These are phyloP conservation scores for Drosophila ironensis DNA, from an alignment of 1,140 invertebrate species.

Conservation along the genomic window DNA sequence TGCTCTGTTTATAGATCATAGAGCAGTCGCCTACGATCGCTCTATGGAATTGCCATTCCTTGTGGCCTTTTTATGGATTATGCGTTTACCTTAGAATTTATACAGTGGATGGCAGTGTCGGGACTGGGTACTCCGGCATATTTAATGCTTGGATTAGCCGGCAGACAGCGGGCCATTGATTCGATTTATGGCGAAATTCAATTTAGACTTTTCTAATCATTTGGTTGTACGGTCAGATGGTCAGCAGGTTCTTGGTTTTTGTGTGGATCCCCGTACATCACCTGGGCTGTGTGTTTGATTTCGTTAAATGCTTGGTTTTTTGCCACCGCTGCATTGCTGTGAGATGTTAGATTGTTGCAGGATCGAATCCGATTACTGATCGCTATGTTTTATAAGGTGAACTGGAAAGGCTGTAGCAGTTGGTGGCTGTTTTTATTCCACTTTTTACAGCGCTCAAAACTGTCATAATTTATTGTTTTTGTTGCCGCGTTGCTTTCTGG, in stretches of 20 bases:
- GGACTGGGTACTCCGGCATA: conserved; percentile 61
- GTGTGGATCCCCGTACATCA: too few relatives aligned
- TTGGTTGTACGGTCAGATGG: conserved; percentile 56
- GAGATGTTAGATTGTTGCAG: conserved; percentile 46
- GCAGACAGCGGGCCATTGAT: conserved; percentile 35
- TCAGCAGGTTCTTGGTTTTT: conserved; percentile 27
- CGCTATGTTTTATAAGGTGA: conserved; percentile 44
- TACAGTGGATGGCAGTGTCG: conserved; percentile 34
- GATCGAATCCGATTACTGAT: conserved; percentile 25
- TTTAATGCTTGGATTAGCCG: conserved; percentile 72
- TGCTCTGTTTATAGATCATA: conserved; percentile 10
- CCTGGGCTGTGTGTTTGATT: conserved; percentile 53
- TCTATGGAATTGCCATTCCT: conserved; percentile 3
- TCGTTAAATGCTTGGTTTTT: conserved; percentile 61
- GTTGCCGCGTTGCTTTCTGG: conserved; percentile 6
- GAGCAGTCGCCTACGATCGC: neutral
- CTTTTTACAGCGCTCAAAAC: conserved; percentile 59
- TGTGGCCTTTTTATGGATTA: conserved; percentile 31
- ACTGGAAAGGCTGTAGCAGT: conserved; percentile 31
- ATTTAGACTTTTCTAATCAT: conserved; percentile 79
- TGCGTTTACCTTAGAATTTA: conserved; percentile 72
- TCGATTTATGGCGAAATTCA: conserved; percentile 76
- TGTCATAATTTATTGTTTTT: conserved; percentile 71
- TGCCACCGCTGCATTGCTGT: conserved; percentile 57
- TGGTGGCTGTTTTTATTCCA: conserved; percentile 16